Evolutionary conservation across 2,113 vertebrate species (phyloP), one percentile per base, ranked within the genome.

Genomic region (Sylvilagus bachmani): DNA sequence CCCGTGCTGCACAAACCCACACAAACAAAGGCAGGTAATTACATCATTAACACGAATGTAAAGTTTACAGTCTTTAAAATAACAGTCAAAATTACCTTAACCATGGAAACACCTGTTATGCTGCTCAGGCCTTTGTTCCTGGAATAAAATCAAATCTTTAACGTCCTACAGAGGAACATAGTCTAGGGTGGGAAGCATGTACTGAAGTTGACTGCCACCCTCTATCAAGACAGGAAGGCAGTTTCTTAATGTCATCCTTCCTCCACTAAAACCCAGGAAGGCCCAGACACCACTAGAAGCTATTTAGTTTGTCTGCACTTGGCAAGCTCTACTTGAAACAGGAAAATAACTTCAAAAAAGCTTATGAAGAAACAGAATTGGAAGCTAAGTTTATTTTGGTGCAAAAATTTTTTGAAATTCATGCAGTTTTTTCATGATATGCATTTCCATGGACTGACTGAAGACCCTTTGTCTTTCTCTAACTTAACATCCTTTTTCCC

Each of bases 401-500:
- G 44, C 44, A 44, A 7, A 44, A 44, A 44, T 44, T 44, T 44
- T 44, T 44, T 44, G 44, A 44, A 44, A 44, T 44, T 44, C 44
- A 44, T 44, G 44, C 44, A 44, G 44, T 44, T 44, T 44, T 44
- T 6, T 44, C 44, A 44, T 44, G 44, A 44, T 44, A 44, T 44
- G 44, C 44, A 44, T 44, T 44, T 44, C 44, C 44, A 44, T 1
- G 44, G 44, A 44, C 44, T 44, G 8, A 44, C 7, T 44, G 44
- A 44, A 44, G 44, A 6, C 44, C 5, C 44, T 9, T 44, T 44
- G 44, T 7, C 44, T 61, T 90, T 91, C 51, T 95, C 38, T 36
- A 83, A 83, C 94, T 96, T 85, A 89, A 91, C 51, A 22, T 73
- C 83, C 80, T 86, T 77, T 49, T 62, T 78, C 21, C 6, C 64